Base-by-base conservation (phyloP, 2,797 vertebrate species). In the Antennarius maculatus region DNA sequence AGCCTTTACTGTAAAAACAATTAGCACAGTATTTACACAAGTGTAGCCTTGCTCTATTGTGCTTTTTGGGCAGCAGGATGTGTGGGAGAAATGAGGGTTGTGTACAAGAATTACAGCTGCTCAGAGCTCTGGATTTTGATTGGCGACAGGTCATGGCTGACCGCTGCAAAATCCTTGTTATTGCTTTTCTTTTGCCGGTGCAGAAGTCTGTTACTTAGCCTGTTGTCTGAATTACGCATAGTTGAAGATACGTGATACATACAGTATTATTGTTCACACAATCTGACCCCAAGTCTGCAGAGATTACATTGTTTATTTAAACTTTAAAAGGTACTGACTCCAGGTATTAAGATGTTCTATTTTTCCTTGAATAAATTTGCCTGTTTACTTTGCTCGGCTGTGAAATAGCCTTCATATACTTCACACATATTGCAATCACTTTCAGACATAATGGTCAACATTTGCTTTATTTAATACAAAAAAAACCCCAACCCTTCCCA, bases 11-110 rank as follows among this genome's bases (percentile, higher is more conserved):
- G 68, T 89, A 89, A 91, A 91, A 84, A 87, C 7, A 39, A 83
- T 74, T 69, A 69, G 50, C 29, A 61, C 82, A 90, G 91, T 86
- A 92, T 92, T 91, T 92, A 89, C 63, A 83, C 17, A 60, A 78
- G 62, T 67, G 66, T 51, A 71, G 69, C 65, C 60, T 47, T 46
- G 58, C 67, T 80, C 69, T 65, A 83, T 91, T 89, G 83, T 88
- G 70, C 75, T 74, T 66, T 43, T 29, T 6, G 62, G 71, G 60
- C 42, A 65, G 80, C 74, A 72, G 81, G 90, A 91, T 86, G 79
- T 64, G 61, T 72, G 61, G 70, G 69, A 86, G 75, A 74, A 67
- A 63, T 55, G 52, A 73, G 74, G 76, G 73, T 75, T 83, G 79
- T 88, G 74, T 73, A 74, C 66, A 80, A 51, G 56, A 84, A 65